Conservation (phyloP, 2,113 vertebrate genomes). For the Antechinus stuartii region DNA sequence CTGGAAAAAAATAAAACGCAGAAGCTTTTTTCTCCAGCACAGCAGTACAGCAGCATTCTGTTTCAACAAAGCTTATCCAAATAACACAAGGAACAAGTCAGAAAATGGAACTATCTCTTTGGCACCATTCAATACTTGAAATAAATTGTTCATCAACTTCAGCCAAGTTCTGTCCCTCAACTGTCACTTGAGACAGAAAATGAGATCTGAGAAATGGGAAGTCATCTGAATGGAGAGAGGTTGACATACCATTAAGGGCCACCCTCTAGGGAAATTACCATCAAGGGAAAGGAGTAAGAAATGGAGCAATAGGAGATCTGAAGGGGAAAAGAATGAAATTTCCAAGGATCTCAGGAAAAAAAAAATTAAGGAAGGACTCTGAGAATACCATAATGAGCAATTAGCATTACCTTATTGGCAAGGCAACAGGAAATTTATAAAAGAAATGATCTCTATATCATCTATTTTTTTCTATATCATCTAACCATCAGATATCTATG, state of each 20-base stretch:
- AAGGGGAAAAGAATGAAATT: background rate
- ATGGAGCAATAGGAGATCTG: background rate
- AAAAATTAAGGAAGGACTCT: background rate
- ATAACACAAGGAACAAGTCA: background rate
- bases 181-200: background rate
- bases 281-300: background rate
- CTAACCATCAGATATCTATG: background rate
- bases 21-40: background rate
- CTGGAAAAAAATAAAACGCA: background rate
- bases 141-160: background rate
- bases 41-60: background rate
- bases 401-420: too few species aligned
- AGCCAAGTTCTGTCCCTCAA: background rate
- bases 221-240: background rate
- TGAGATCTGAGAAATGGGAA: background rate
- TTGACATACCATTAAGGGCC: background rate
- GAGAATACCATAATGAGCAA: background rate
- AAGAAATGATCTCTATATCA: background rate
- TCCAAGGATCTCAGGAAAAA: background rate
- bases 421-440: background rate
- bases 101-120: background rate
- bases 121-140: background rate
- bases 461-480: background rate
- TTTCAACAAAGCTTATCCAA: background rate
- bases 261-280: background rate